These are phyloP conservation scores for Keiferia lycopersicella DNA, from an alignment of 2,888 invertebrate species.

Conservation along the genomic window DNA sequence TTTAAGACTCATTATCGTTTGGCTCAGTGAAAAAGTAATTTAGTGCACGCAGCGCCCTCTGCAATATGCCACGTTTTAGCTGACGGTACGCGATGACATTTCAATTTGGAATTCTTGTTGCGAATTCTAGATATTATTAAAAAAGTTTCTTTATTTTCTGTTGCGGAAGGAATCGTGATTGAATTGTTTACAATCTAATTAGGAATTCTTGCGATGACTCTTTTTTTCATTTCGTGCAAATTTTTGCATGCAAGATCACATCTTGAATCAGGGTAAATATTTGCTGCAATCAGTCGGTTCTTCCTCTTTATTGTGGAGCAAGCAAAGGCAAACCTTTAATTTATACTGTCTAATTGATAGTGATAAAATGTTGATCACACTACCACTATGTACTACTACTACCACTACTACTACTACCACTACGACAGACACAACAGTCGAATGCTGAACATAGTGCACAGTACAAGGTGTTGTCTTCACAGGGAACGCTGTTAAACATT, in stretches of 20 bases:
- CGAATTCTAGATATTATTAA: slow-evolving; percentile 59
- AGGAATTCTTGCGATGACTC: neutral
- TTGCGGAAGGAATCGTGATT: slow-evolving; percentile 8
- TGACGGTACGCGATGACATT: slow-evolving; percentile 70
- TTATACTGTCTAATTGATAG: too few relatives aligned
- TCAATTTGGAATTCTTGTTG: slow-evolving; percentile 76
- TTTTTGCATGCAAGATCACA: neutral
- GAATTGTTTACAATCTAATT: slow-evolving; percentile 3
- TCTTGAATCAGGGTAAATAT: neutral
- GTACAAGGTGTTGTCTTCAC: too few relatives aligned
- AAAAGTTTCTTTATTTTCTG: slow-evolving; percentile 45
- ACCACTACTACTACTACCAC: too few relatives aligned
- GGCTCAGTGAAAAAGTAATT: slow-evolving; percentile 27
- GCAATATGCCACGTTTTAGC: slow-evolving; percentile 65
- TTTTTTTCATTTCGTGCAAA: neutral
- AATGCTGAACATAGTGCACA: too few relatives aligned
- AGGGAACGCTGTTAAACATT: too few relatives aligned
- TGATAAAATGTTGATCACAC: too few relatives aligned
- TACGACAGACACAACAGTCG: too few relatives aligned
- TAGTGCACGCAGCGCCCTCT: slow-evolving; percentile 39
- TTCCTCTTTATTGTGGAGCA: neutral
- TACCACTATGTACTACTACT: too few relatives aligned
- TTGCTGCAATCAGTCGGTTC: neutral
- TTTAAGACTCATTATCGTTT: slow-evolving; percentile 43
- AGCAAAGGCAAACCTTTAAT: too few relatives aligned